phyloP scores from a whole-genome alignment of 2,797 vertebrate genomes.

The Streptopelia turtur region DNA sequence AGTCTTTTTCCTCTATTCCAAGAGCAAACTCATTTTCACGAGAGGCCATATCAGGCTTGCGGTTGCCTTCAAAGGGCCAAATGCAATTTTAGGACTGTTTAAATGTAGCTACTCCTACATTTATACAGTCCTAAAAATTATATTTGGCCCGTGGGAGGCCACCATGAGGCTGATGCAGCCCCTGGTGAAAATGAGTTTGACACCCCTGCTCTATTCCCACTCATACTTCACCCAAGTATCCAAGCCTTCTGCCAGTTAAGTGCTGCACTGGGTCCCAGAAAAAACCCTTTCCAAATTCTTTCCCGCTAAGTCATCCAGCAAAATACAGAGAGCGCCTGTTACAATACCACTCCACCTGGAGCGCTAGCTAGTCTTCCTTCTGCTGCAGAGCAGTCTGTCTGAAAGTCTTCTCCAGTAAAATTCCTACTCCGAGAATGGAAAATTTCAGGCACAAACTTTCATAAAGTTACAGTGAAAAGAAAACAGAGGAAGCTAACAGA shows the following conservation, averaged over 20 bases:
- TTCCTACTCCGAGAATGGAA: conserved; percentile 36
- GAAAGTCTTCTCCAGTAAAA: neutral
- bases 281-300: conserved; percentile 5
- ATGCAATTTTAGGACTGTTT: too few species aligned
- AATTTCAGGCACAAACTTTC: conserved; percentile 16
- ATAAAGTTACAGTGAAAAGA: conserved; percentile 10
- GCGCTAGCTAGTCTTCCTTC: neutral
- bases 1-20: neutral
- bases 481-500: conserved; percentile 23
- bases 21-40: too few species aligned
- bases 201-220: neutral
- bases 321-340: conserved; percentile 17
- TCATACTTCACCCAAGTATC: neutral
- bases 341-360: neutral
- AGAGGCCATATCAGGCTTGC: too few species aligned
- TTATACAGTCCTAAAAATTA: too few species aligned
- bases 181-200: too few species aligned
- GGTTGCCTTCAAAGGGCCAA: too few species aligned
- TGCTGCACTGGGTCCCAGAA: neutral
- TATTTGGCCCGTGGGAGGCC: too few species aligned
- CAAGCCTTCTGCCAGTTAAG: neutral
- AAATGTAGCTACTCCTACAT: too few species aligned
- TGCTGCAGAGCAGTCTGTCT: neutral
- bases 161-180: too few species aligned
- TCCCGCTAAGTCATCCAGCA: neutral